These are phyloP conservation scores for Condylura cristata DNA, from an alignment of 2,113 vertebrate species.

Conservation along the genomic window DNA sequence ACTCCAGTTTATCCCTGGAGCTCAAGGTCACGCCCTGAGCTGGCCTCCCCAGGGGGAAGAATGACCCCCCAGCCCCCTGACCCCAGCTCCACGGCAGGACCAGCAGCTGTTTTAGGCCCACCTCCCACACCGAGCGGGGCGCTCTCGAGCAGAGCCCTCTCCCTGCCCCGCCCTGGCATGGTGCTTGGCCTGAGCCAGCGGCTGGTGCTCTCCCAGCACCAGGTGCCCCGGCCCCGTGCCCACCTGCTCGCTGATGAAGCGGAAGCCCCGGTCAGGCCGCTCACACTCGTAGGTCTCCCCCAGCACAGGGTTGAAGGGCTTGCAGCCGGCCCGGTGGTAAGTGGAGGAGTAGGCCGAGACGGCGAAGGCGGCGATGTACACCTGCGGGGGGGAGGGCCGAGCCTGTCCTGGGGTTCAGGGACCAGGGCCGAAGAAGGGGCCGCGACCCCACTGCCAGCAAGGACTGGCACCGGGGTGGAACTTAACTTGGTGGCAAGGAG, in stretches of 20 bases:
- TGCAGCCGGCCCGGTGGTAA: slow-evolving; percentile 92
- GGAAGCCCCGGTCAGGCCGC: slow-evolving; percentile 92
- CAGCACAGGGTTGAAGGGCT: slow-evolving; percentile 96
- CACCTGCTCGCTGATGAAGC: slow-evolving; percentile 94
- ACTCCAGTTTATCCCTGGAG: neutral
- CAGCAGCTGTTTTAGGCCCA: neutral
- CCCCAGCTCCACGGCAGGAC: neutral
- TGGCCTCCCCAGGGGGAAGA: neutral
- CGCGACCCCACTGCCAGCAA: neutral
- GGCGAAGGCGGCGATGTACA: slow-evolving; percentile 92
- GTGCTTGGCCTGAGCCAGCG: neutral
- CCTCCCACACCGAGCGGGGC: neutral
- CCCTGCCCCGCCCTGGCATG: neutral
- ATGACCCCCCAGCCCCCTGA: rapidly evolving
- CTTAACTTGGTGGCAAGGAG: neutral
- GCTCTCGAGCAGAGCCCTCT: neutral
- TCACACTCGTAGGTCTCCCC: slow-evolving; percentile 95
- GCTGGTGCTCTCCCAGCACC: neutral
- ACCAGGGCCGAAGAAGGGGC: neutral
- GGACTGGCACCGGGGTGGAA: neutral
- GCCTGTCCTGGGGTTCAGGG: rapidly evolving
- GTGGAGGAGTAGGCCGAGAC: slow-evolving; percentile 96
- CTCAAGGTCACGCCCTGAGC: neutral
- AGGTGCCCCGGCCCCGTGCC: rapidly evolving
- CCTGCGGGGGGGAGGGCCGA: slow-evolving; percentile 76